phyloP scores from a whole-genome alignment of 2,888 invertebrate genomes.

The Diarsia brunnea region DNA sequence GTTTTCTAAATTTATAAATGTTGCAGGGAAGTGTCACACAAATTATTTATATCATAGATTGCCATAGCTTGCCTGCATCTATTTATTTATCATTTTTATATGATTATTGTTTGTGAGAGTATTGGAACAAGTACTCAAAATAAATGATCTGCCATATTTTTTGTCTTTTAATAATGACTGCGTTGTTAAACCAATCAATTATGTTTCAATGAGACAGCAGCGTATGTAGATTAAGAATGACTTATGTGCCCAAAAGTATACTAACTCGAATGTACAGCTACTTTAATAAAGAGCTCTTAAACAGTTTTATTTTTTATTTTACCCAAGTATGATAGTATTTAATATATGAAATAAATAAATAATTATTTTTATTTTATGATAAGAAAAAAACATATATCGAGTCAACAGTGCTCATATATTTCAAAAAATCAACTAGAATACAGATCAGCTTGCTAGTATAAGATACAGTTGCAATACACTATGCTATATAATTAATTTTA shows the following conservation, averaged over 20 bases:
- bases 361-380: slow-evolving; percentile 25
- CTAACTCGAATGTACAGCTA: slow-evolving; percentile 91
- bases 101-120: slow-evolving; percentile 87
- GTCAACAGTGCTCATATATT: slow-evolving; percentile 54
- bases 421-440: slow-evolving; percentile 50
- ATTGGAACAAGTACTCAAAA: slow-evolving; percentile 88
- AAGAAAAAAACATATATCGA: slow-evolving; percentile 20
- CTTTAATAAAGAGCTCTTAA: slow-evolving; percentile 90
- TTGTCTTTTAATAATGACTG: slow-evolving; percentile 89
- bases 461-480: slow-evolving; percentile 53
- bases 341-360: slow-evolving; percentile 4
- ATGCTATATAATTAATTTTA: slow-evolving; percentile 34
- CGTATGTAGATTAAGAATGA: slow-evolving; percentile 88
- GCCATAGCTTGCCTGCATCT: slow-evolving; percentile 90
- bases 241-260: slow-evolving; percentile 90
- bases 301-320: slow-evolving; percentile 68
- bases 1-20: slow-evolving; percentile 82
- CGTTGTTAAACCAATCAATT: slow-evolving; percentile 86
- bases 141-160: slow-evolving; percentile 91
- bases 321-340: slow-evolving; percentile 36
- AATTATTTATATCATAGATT: slow-evolving; percentile 88
- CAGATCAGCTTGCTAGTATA: slow-evolving; percentile 54
- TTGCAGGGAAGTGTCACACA: slow-evolving; percentile 89
- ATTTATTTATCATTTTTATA: slow-evolving; percentile 89
- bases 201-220: slow-evolving; percentile 82